A percentile compares a stretch with the other conserved stretches of the same genome.
Conservation (phyloP, 2,888 invertebrate species). For the Magallana nippona region DNA sequence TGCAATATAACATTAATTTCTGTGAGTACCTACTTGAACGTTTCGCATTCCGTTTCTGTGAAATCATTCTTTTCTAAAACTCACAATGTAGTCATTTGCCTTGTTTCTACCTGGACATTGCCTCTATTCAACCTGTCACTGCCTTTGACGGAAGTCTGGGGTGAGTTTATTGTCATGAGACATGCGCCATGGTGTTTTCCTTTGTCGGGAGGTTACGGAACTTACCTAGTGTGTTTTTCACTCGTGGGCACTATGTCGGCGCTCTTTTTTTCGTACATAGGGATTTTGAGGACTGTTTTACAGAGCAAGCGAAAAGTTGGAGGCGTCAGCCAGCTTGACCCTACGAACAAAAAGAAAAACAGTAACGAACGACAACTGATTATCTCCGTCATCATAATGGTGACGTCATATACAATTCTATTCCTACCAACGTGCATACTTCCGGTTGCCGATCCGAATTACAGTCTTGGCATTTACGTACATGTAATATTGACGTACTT, state of each 20-base stretch:
- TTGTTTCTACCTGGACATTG: background rate
- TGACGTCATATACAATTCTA: conserved; percentile 8
- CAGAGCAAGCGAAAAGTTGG: conserved; percentile 9
- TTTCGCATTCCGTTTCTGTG: background rate
- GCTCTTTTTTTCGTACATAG: conserved; percentile 5
- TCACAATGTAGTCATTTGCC: background rate
- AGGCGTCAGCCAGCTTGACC: background rate
- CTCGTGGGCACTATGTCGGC: conserved; percentile 10
- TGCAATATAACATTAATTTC: conserved; percentile 7
- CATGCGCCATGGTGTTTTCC: background rate
- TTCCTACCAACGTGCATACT: background rate
- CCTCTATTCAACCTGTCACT: background rate
- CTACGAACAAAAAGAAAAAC: background rate
- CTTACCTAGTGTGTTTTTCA: conserved; percentile 8
- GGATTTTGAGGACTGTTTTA: conserved; percentile 2
- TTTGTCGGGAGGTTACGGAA: background rate
- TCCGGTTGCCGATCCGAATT: background rate
- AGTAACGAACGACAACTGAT: background rate
- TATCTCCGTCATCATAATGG: conserved; percentile 4
- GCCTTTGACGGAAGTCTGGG: conserved; percentile 30
- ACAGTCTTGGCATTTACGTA: background rate
- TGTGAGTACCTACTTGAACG: background rate
- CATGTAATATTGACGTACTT: conserved; percentile 21
- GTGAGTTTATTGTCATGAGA: background rate
- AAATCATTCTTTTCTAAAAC: background rate